Evolutionary conservation across 30 jellyfish, hydroid and myxozoan genomes (phyloP).

Genomic region (Rhopilema esculentum): DNA sequence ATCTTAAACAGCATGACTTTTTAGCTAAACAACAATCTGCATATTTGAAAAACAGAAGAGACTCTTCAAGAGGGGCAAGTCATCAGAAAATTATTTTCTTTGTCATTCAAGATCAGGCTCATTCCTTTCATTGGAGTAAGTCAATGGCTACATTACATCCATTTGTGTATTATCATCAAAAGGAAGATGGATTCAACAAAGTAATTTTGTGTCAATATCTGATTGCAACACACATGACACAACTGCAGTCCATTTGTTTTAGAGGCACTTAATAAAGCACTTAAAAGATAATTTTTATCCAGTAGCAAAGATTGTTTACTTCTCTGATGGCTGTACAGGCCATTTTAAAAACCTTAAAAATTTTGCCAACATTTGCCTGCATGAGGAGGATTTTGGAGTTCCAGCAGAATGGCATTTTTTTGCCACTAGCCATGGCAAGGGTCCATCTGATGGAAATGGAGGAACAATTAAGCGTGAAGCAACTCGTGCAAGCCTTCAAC

Average conservation of each 20-base stretch:
- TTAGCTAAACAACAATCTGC: background rate
- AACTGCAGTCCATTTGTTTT: background rate
- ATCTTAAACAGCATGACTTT: conserved; percentile 4
- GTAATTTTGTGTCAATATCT: background rate
- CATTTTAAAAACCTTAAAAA: background rate
- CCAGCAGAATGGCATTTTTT: conserved; percentile 1
- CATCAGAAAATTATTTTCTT: conserved; percentile 5
- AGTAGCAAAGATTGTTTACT: background rate
- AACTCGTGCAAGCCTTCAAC: conserved; percentile 17
- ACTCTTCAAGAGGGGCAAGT: background rate
- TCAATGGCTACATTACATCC: conserved; percentile 4
- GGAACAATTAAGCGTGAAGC: conserved; percentile 18
- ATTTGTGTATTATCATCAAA: background rate
- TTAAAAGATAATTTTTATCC: background rate
- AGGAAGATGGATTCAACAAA: background rate
- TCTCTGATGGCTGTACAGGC: conserved; percentile 6
- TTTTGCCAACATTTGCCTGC: conserved; percentile 4
- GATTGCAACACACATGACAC: conserved; percentile 3
- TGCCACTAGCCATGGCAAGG: conserved; percentile 12
- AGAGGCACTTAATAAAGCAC: background rate
- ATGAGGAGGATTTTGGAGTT: conserved; percentile 13
- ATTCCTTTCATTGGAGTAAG: background rate
- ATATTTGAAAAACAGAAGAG: background rate
- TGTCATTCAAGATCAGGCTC: conserved; percentile 2
- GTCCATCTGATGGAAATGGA: conserved; percentile 9